Evolutionary conservation across 2,797 vertebrate genomes (phyloP).

Genomic region (Rachycentron canadum): DNA sequence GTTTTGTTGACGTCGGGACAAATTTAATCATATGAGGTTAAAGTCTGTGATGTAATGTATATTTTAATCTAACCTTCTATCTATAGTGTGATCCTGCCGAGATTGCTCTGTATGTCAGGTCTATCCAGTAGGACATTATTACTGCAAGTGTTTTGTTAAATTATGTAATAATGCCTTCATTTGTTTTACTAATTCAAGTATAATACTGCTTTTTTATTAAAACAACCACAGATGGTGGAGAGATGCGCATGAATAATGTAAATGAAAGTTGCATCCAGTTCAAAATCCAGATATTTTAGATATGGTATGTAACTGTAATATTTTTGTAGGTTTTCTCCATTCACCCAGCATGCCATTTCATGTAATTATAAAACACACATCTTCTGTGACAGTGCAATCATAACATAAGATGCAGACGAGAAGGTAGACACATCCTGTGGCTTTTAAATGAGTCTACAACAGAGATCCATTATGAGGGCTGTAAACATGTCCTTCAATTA

Average conservation of each 20-base stretch:
- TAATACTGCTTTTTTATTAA: slow-evolving; percentile 2
- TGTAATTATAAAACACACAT: slow-evolving; percentile 62
- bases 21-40: not conserved
- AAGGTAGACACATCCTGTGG: slow-evolving; percentile 48
- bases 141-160: slow-evolving; percentile 11
- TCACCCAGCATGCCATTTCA: slow-evolving; percentile 27
- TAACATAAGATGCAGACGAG: slow-evolving; percentile 55
- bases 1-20: not conserved
- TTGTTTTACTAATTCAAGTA: slow-evolving; percentile 20
- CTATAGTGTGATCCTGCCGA: not conserved
- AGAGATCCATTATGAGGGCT: slow-evolving; percentile 60
- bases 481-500: slow-evolving; percentile 76
- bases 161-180: slow-evolving; percentile 20
- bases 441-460: slow-evolving; percentile 62
- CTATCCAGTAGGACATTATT: slow-evolving; percentile 1
- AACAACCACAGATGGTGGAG: not conserved
- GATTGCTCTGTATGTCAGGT: not conserved
- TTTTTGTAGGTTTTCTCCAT: slow-evolving; percentile 11
- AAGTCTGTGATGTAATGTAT: not conserved
- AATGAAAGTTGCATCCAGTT: slow-evolving; percentile 33
- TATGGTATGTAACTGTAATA: slow-evolving; percentile 2
- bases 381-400: slow-evolving; percentile 61
- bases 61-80: not conserved
- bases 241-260: slow-evolving; percentile 26
- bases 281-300: slow-evolving; percentile 14